Evolutionary conservation across 2,888 invertebrate species (phyloP).

Genomic region (Pristionchus maxplancki): DNA sequence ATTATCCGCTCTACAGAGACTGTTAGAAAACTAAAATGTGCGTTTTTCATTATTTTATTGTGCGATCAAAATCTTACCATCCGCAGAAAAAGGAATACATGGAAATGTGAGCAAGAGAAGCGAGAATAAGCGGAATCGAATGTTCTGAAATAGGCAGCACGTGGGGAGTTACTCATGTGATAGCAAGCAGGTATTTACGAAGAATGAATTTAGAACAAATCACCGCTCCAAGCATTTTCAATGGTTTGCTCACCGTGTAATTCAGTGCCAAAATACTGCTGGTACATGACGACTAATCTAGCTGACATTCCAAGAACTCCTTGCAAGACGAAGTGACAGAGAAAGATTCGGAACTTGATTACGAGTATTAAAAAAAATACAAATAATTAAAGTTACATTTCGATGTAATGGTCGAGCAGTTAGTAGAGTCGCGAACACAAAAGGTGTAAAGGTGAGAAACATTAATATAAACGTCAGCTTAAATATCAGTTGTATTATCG

Average conservation of each 20-base stretch:
- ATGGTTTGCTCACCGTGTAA: not conserved
- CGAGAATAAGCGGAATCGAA: not conserved
- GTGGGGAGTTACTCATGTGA: not conserved
- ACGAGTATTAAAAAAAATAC: not conserved
- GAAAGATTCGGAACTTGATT: not conserved
- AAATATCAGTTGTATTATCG: not conserved
- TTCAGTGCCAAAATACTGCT: not conserved
- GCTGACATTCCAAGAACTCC: not conserved
- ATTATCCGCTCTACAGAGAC: not conserved
- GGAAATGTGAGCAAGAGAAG: not conserved
- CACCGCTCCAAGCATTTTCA: too few relatives aligned
- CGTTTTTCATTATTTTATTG: too few relatives aligned
- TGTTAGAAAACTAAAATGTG: not conserved
- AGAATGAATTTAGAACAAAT: too few relatives aligned
- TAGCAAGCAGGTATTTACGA: too few relatives aligned
- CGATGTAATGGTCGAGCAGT: not conserved
- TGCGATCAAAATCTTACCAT: not conserved
- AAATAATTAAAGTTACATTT: not conserved
- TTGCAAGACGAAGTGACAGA: not conserved
- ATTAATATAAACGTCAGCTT: not conserved
- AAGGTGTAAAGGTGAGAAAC: not conserved
- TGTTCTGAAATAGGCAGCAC: not conserved
- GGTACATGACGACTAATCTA: not conserved
- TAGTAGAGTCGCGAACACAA: not conserved
- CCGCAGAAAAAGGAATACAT: not conserved